Base-by-base conservation (phyloP, 2,113 vertebrate species). In the Sapajus apella region DNA sequence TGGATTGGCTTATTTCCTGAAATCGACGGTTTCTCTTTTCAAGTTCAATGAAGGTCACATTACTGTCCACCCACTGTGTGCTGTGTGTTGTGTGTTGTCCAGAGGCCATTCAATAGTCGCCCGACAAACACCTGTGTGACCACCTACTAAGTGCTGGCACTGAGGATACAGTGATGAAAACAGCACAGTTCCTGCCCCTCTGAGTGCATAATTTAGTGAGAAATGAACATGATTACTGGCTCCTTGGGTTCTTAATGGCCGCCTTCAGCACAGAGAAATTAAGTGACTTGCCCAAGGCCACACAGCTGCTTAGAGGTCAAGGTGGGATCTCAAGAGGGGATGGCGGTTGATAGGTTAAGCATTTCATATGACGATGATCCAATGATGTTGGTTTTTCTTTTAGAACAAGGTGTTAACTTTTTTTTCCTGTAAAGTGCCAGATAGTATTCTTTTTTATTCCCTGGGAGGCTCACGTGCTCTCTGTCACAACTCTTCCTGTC, bases 11-110 rank as follows among this genome's bases (percentile, higher is more conserved):
- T 70, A 6, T 58, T 72, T 72, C 56, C 3, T 10, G 56, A 80
- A 86, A n/a, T 93, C 20, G 45, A 27, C 50, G n/a, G 82, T 50
- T 94, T 52, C 61, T 87, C 87, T 47, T 89, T 97, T 97, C 94
- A 96, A 87, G 96, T 95, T 96, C 96, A 77, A 0, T 30, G 92
- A 95, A 97, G 97, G 96, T 97, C 96, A 90, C 30, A 2, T 55
- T 61, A 55, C 85, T 90, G 35, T 82, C 58, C 21, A 80, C 88
- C 47, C 80, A 86, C 75, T 81, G 66, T 61, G 79, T 68, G 45
- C 91, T 23, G 52, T 55, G 6, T 91, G 56, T 40, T 23, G 52
- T 55, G 6, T 91, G 56, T 40, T 72, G 64, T 72, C 27, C 76
- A 9, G 10, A 20, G 21, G 35, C 68, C 82, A 1, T 37, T 75